Percentiles rank a stretch among this genome's conserved stretches.
Conservation (phyloP, 1,140 invertebrate genomes). For the Lepeophtheirus salmonis region DNA sequence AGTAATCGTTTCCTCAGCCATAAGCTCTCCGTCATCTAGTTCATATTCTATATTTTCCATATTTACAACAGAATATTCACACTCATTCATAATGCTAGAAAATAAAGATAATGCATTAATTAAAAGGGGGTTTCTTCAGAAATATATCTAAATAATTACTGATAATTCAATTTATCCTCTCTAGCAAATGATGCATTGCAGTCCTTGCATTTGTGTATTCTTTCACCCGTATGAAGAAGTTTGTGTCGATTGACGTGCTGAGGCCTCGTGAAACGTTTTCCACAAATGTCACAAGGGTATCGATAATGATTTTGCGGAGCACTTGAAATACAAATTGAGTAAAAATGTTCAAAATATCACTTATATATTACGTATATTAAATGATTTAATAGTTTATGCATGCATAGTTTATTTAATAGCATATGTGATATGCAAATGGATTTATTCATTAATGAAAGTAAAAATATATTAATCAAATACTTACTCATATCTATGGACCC, state of each 20-base stretch:
- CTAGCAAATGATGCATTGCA: conserved; percentile 23
- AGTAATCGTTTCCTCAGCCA: neutral
- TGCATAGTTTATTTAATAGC: too few relatives aligned
- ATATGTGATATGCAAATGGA: too few relatives aligned
- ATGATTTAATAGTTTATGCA: too few relatives aligned
- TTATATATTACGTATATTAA: too few relatives aligned
- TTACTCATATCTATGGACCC: conserved; percentile 2
- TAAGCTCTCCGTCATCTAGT: neutral
- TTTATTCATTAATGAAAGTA: too few relatives aligned
- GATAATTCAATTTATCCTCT: conserved; percentile 26
- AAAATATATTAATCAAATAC: too few relatives aligned
- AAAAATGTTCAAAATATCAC: too few relatives aligned
- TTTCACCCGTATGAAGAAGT: conserved; percentile 24
- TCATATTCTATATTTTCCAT: neutral
- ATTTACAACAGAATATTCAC: neutral
- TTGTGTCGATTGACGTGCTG: conserved; percentile 25
- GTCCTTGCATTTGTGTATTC: conserved; percentile 21
- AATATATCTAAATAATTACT: too few relatives aligned
- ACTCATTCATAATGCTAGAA: neutral
- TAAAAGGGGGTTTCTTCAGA: too few relatives aligned
- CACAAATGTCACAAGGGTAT: conserved; percentile 35
- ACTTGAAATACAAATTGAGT: neutral
- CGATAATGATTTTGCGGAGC: conserved; percentile 11
- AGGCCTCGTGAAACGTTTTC: conserved; percentile 32
- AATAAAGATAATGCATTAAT: too few relatives aligned